Evolutionary conservation across 1,140 invertebrate genomes (phyloP), one percentile per base, ranked within the genome.

Genomic region (Cyclina sinensis): DNA sequence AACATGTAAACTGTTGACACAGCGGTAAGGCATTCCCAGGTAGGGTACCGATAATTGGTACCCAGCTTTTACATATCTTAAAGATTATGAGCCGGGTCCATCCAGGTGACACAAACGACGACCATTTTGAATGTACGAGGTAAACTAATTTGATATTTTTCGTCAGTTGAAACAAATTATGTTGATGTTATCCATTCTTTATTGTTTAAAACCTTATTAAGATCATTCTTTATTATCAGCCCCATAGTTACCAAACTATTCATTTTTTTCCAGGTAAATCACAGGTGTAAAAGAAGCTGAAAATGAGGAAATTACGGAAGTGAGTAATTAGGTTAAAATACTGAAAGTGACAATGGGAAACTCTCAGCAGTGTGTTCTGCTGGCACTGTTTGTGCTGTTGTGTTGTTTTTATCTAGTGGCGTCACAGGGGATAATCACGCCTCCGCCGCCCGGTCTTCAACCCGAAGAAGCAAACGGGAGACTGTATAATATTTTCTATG

Each of bases 381-480:
- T 80, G 16, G 5, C 14, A 46, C 16, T 48, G 27, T 59, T 43
- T 46, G 14, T 86, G 18, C 46, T 57, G 16, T 16, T 14, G 18
- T 59, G 11, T 62, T 62, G 21, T 46, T 24, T 43, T 3, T 62
- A 35, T 37, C 2, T 16, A 12, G 48, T 54, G 12, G 2, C 24
- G 48, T 48, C 54, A n/a, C 51, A 74, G n/a, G 51, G 68, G 7
- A 32, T 54, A 2, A 87, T 91, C 0, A 92, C 91, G 18, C 93
- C 92, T n/a, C 93, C 93, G 30, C 91, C 88, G 32, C 70, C 90
- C 0, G 92, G 91, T 21, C 65, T 90, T n/a, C 43, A 89, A 35
- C 94, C 94, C 0, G 90, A 91, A 7, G 88, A 94, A 37, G 82
- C 92, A 0, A 92, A 94, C 76, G 93, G 92, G 9, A 91, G 91